Evolutionary conservation across 1,140 invertebrate genomes (phyloP).

Genomic region (Apis cerana): DNA sequence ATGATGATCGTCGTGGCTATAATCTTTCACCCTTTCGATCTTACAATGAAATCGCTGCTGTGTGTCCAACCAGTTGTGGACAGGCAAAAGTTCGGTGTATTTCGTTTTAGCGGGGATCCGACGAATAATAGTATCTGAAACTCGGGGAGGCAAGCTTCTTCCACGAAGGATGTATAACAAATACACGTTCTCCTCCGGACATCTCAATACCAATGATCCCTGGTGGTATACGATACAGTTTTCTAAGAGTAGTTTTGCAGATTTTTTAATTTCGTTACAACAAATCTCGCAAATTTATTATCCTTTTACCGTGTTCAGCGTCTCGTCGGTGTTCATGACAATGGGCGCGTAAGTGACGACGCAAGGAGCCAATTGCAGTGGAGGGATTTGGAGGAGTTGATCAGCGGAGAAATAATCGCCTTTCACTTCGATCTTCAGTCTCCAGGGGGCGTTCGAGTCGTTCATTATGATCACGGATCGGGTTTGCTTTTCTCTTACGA

Average conservation of each 20-base stretch:
- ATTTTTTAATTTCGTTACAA: too few species aligned
- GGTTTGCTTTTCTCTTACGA: slow-evolving; percentile 67
- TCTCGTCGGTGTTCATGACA: slow-evolving; percentile 55
- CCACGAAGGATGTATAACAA: slow-evolving; percentile 61
- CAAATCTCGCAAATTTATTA: background rate
- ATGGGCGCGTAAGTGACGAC: slow-evolving; percentile 68
- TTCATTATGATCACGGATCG: slow-evolving; percentile 71
- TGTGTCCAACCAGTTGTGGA: slow-evolving; percentile 60
- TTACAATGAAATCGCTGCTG: slow-evolving; percentile 58
- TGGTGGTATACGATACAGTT: background rate
- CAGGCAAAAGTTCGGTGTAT: slow-evolving; percentile 59
- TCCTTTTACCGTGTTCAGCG: slow-evolving; percentile 54
- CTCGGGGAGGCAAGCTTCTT: slow-evolving; percentile 34
- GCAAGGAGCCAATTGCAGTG: slow-evolving; percentile 54
- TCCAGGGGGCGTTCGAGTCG: slow-evolving; percentile 67
- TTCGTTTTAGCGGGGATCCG: slow-evolving; percentile 64
- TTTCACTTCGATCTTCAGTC: slow-evolving; percentile 67
- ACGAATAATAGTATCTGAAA: slow-evolving; percentile 47
- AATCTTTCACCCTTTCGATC: slow-evolving; percentile 28
- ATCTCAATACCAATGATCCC: slow-evolving; percentile 61
- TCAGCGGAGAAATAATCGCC: slow-evolving; percentile 72
- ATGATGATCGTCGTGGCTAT: too few species aligned
- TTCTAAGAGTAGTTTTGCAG: too few species aligned
- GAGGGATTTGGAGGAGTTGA: slow-evolving; percentile 54
- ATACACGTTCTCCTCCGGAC: slow-evolving; percentile 49